Evolutionary conservation across 1,140 invertebrate genomes (phyloP).

Genomic region (Whitmania pigra): DNA sequence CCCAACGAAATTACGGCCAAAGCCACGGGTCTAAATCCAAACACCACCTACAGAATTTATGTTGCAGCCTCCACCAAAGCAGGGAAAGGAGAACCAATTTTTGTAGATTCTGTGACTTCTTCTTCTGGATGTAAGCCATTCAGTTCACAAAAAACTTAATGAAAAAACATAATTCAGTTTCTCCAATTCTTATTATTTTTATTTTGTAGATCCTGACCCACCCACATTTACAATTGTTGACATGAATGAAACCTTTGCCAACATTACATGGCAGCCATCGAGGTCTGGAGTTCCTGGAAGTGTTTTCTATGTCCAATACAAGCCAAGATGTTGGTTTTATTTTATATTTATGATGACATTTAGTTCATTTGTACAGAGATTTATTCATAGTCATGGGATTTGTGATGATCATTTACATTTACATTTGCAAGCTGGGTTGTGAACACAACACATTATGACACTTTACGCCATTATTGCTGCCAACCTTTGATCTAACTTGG

Average conservation of each 20-base stretch:
- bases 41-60: constrained; percentile 77
- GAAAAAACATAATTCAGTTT: not conserved
- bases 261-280: constrained; percentile 21
- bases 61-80: constrained; percentile 62
- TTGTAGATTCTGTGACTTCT: constrained; percentile 33
- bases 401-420: not conserved
- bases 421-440: not conserved
- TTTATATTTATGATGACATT: not conserved
- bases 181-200: constrained; percentile 4
- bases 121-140: constrained; percentile 29
- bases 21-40: constrained; percentile 65
- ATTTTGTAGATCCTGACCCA: constrained; percentile 52
- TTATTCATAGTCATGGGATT: not conserved
- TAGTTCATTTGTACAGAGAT: not conserved
- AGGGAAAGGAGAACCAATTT: constrained; percentile 56
- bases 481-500: not conserved
- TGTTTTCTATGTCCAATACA: constrained; percentile 79
- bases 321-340: constrained; percentile 27
- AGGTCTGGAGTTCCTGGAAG: constrained; percentile 52
- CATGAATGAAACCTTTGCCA: constrained; percentile 63
- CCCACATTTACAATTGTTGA: constrained; percentile 66
- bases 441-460: not conserved
- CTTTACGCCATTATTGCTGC: not conserved
- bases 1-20: constrained; percentile 64
- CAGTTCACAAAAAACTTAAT: too few relatives aligned